Base-by-base conservation (phyloP, 1,140 invertebrate species). In the Ostrea denselamellosa region DNA sequence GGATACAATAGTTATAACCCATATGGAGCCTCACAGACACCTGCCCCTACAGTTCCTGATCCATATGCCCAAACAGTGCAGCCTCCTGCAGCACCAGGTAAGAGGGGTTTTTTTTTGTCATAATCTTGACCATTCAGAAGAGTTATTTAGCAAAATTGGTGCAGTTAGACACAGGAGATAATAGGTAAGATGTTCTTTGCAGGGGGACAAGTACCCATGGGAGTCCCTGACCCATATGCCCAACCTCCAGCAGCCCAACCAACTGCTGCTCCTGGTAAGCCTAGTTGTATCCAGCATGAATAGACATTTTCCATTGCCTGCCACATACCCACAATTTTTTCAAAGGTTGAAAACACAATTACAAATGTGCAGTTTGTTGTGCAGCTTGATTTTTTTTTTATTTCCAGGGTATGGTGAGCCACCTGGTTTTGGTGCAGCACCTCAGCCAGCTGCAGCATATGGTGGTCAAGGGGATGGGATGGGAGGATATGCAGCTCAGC, bases 21-120 rank as follows among this genome's bases (percentile, higher is more conserved):
- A 9, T 86, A 86, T 52, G 85, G 85, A 54, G 68, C 85, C 19
- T 85, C 88, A 34, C 62, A 83, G 28, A 53, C 85, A 44, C 88
- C 88, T n/a, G 51, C 68, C 14, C 28, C 53, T 34, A 44, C 62
- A 28, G 88, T 86, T 22, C 88, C 88, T 52, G 85, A 89, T 62
- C 53, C 65, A n/a, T 85, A 89, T 28, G 85, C 88, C 14, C 85
- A 83, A 52, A 34, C 85, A 54, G 56, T 54, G n/a, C 54, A 62
- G 54, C 88, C 85, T 56, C 58, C 88, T 8, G 53, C 85, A 22
- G 77, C 85, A 44, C 85, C 85, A 83, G 85, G 88, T 86, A 88
- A n/a, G 9, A 28, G 58, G 22, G 9, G 10, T 53, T 83, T 77
- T 8, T 8, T 0, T 12, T 77, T 25, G 12, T 28, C 8, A 28